A percentile compares a stretch with the other conserved stretches of the same genome.
These are phyloP conservation scores for Bettongia penicillata DNA, from an alignment of 2,113 vertebrate genomes.

Conservation along the genomic window DNA sequence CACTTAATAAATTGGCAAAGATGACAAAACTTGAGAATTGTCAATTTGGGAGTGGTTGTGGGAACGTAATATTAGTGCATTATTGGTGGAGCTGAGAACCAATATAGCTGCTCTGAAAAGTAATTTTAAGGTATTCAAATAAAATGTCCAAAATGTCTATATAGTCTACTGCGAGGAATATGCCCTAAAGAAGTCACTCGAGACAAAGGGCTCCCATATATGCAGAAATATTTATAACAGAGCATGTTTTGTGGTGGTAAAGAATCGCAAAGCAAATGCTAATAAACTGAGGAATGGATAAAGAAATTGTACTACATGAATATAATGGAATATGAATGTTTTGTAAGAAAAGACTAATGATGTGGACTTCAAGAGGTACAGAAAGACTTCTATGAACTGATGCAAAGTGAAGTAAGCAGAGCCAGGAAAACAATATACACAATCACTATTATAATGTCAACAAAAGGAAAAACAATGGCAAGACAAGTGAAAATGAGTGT, in stretches of 20 bases:
- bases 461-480: neutral
- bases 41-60: neutral
- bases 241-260: neutral
- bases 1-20: neutral
- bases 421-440: neutral
- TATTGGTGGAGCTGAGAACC: neutral
- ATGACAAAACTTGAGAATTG: neutral
- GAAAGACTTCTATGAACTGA: neutral
- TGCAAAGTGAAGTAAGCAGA: neutral
- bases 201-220: neutral
- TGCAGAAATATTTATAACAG: neutral
- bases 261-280: neutral
- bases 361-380: neutral
- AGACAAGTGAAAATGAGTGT: neutral
- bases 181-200: neutral
- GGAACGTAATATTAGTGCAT: neutral
- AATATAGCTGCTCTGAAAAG: neutral
- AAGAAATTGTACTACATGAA: neutral
- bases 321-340: neutral
- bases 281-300: neutral
- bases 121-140: neutral
- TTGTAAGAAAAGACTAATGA: neutral
- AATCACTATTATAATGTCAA: neutral
- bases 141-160: neutral
- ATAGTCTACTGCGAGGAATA: neutral